Conservation (phyloP, 2,797 vertebrate genomes). For the Mionectes olivaceus region DNA sequence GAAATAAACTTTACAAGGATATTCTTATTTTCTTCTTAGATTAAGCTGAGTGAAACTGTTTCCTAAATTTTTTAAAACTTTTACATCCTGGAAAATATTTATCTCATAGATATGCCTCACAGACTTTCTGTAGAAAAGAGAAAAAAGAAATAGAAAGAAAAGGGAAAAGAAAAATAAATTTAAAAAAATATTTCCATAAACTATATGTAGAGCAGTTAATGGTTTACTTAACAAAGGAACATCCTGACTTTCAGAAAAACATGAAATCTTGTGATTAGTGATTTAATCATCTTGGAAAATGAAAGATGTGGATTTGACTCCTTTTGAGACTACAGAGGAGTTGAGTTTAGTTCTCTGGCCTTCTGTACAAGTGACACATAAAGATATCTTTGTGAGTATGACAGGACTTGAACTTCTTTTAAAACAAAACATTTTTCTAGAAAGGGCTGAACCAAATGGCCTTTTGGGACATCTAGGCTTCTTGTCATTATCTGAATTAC, state of each 20-base stretch:
- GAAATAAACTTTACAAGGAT: not conserved
- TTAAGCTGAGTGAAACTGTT: not conserved
- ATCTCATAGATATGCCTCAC: not conserved
- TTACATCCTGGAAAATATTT: not conserved
- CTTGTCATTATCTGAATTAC: not conserved
- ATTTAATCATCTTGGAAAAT: not conserved
- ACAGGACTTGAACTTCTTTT: not conserved
- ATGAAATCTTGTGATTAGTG: not conserved
- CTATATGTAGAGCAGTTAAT: not conserved
- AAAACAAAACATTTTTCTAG: not conserved
- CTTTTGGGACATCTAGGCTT: not conserved
- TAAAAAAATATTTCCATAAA: not conserved
- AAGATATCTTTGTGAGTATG: not conserved
- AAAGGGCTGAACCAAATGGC: not conserved
- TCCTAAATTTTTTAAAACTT: not conserved
- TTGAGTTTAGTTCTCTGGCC: not conserved
- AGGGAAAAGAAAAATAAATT: fast-evolving
- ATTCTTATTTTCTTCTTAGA: not conserved
- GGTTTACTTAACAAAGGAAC: not conserved
- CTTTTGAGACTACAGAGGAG: not conserved
- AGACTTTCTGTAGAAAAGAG: not conserved
- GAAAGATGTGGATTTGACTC: not conserved
- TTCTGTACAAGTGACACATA: not conserved
- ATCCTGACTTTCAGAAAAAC: not conserved
- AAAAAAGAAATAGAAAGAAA: not conserved